Percentiles rank a stretch among this genome's conserved stretches.
Conservation (phyloP, 2,888 invertebrate genomes). For the Hydrotaea cyrtoneurina region DNA sequence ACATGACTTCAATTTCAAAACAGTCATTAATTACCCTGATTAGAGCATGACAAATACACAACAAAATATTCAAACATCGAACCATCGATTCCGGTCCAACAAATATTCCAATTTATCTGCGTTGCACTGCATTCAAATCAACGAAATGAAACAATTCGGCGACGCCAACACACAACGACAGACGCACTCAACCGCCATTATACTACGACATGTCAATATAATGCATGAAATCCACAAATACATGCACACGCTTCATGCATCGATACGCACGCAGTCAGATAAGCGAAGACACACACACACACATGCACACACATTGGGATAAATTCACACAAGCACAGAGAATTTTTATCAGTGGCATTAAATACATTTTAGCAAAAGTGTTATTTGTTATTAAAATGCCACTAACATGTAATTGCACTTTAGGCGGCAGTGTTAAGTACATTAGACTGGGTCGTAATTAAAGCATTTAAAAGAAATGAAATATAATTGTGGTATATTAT, state of each 20-base stretch:
- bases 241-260: not conserved
- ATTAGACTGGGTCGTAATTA: no score
- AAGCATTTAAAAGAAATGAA: no score
- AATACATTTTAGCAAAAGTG: slow-evolving; percentile 59
- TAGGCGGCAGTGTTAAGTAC: slow-evolving; percentile 36
- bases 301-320: not conserved
- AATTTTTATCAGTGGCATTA: slow-evolving; percentile 50
- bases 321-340: not conserved
- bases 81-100: no score
- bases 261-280: not conserved
- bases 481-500: no score
- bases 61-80: no score
- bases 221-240: not conserved
- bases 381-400: slow-evolving; percentile 63
- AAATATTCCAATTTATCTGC: no score
- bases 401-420: slow-evolving; percentile 65
- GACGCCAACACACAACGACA: no score
- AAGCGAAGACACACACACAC: not conserved
- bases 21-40: no score
- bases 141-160: no score
- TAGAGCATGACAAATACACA: no score
- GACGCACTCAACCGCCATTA: not conserved
- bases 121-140: no score
- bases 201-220: not conserved
- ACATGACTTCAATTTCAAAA: no score